Evolutionary conservation across 2,113 vertebrate genomes (phyloP).

Genomic region (Varanus komodoensis): DNA sequence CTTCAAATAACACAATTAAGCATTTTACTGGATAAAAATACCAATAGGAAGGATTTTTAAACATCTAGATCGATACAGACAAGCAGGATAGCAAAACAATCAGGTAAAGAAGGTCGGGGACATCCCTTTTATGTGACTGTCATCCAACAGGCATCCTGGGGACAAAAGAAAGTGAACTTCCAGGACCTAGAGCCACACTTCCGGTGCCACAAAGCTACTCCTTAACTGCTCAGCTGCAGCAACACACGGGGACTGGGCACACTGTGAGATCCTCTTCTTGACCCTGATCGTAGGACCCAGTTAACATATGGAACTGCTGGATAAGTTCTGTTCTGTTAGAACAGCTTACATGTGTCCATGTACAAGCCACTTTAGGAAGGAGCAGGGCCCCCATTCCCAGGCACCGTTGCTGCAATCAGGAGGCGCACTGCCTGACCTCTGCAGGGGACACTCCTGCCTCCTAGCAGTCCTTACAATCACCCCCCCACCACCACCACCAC

Average conservation of each 20-base stretch:
- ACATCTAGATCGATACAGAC: too few relatives aligned
- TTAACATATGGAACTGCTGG: too few relatives aligned
- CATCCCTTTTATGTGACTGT: background rate
- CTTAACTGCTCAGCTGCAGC: background rate
- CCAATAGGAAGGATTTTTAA: too few relatives aligned
- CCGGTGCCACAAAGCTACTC: background rate
- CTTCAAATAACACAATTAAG: too few relatives aligned
- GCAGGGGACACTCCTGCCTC: background rate
- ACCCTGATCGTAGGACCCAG: too few relatives aligned
- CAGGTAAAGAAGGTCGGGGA: too few relatives aligned
- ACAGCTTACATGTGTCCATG: too few relatives aligned
- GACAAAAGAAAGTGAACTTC: background rate
- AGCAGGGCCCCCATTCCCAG: background rate
- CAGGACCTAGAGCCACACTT: background rate
- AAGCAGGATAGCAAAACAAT: too few relatives aligned
- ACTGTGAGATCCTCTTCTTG: background rate
- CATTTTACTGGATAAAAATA: too few relatives aligned
- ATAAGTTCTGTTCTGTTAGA: too few relatives aligned
- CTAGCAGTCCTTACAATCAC: background rate
- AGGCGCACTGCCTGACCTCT: background rate
- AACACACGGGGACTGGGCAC: background rate
- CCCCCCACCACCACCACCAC: too few relatives aligned
- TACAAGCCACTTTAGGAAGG: background rate
- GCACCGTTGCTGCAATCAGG: background rate
- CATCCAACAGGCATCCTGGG: background rate